Percentiles rank a stretch among this genome's conserved stretches.
phyloP scores from a whole-genome alignment of 2,797 vertebrate genomes.

The Oophaga sylvatica region DNA sequence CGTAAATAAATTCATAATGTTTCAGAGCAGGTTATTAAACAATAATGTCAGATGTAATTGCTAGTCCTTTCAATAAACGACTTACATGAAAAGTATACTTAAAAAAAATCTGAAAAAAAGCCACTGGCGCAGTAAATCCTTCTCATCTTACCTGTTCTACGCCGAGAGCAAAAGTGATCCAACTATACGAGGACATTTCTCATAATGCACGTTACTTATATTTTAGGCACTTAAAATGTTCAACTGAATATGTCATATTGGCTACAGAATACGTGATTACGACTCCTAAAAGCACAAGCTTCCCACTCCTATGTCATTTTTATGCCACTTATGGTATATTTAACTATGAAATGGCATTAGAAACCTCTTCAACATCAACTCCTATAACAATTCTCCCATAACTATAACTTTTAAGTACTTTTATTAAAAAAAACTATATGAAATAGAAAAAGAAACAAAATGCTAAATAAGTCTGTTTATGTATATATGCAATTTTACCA shows the following conservation, averaged over 20 bases:
- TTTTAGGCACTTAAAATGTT: background rate
- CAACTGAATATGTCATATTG: background rate
- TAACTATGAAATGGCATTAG: background rate
- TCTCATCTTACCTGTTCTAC: background rate
- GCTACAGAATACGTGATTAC: background rate
- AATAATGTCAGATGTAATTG: background rate
- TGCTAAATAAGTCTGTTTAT: too few species aligned
- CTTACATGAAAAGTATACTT: background rate
- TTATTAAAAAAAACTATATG: background rate
- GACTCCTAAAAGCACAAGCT: background rate
- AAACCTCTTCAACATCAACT: background rate
- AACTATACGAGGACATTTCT: background rate
- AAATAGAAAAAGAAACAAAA: background rate
- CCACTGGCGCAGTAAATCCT: background rate
- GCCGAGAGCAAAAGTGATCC: background rate
- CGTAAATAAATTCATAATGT: too few species aligned
- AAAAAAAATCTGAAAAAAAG: background rate
- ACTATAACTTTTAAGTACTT: background rate
- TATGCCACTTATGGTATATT: background rate
- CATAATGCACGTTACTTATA: background rate
- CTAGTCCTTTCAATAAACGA: background rate
- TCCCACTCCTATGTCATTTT: background rate
- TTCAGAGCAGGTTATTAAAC: conserved; percentile 9
- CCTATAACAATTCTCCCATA: background rate
- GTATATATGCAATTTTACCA: too few species aligned